Evolutionary conservation across 1,140 invertebrate species (phyloP), one percentile per base, ranked within the genome.

Genomic region (Bombus impatiens): DNA sequence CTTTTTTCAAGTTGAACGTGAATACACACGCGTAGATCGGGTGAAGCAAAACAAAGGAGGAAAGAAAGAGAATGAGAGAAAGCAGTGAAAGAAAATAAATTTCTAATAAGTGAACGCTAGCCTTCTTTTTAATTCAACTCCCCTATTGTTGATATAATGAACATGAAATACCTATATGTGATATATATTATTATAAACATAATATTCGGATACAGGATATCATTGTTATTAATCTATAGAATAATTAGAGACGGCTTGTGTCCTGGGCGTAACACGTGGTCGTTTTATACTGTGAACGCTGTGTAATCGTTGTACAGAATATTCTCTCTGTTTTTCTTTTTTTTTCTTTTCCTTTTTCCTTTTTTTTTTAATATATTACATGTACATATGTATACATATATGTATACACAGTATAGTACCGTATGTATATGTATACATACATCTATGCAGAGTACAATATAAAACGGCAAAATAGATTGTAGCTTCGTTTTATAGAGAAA

Each of bases 81-180:
- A 83, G 9, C 3, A 71, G 42, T 57, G 44, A 72, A 47, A 59
- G 37, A 84, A 76, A 89, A 89, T 90, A 90, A 90, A 90, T 77
- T 68, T 82, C 76, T 84, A 74, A 87, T 53, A 78, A 86, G 76
- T 78, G 37, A 86, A 88, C 57, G 79, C 35, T 84, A 91, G 70
- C 87, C 74, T 68, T 82, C 85, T 68, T 87, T 92, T 92, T 78
- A 85, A 92, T 89, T 88, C 47, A 93, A 91, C 87, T 93, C 90
- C 93, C 89, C 70, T 78, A 90, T 92, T 90, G 88, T 93, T 92
- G 80, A 90, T 91, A 82, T 90, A 91, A 92, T 86, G 85, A 90
- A 90, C 89, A 93, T 91, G 77, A 87, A 93, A 92, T 92, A 89
- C 86, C 78, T 94, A 91, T 91, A 93, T 94, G 93, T 94, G 92